Conservation (phyloP, 2,113 vertebrate genomes). For the Cephalopholis sonnerati region DNA sequence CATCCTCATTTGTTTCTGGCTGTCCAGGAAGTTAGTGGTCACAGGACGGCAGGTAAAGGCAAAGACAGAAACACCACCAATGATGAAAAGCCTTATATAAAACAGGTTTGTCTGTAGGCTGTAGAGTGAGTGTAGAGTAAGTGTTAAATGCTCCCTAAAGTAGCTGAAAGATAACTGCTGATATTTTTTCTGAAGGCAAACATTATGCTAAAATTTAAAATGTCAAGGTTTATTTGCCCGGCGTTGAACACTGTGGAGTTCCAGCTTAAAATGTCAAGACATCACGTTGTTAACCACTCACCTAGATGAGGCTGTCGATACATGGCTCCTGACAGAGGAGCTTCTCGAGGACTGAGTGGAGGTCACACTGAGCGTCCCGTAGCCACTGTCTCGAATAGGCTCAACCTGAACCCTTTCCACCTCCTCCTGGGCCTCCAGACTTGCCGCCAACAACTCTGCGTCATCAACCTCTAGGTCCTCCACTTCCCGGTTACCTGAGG, state of each 20-base stretch:
- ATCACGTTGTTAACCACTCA: constrained; percentile 44
- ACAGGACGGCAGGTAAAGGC: not conserved
- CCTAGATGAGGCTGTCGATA: constrained; percentile 64
- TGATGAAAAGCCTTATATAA: not conserved
- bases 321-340: constrained; percentile 46
- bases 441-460: constrained; percentile 92
- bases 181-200: constrained; percentile 13
- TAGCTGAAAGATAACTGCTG: constrained; percentile 1
- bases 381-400: constrained; percentile 84
- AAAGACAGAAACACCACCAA: not conserved
- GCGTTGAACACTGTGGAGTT: constrained; percentile 1
- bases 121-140: no score
- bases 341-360: constrained; percentile 48
- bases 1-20: not conserved
- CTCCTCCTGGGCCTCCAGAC: constrained; percentile 85
- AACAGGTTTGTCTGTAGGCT: not conserved
- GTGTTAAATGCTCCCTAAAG: not conserved
- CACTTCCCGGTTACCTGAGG: constrained; percentile 57
- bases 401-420: constrained; percentile 61
- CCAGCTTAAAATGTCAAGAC: constrained; percentile 39
- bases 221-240: constrained; percentile 41
- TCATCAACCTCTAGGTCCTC: constrained; percentile 86
- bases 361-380: constrained; percentile 72
- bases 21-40: constrained; percentile 10
- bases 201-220: constrained; percentile 41